Evolutionary conservation across 1,140 invertebrate genomes (phyloP).

Genomic region (Watersipora subatra): DNA sequence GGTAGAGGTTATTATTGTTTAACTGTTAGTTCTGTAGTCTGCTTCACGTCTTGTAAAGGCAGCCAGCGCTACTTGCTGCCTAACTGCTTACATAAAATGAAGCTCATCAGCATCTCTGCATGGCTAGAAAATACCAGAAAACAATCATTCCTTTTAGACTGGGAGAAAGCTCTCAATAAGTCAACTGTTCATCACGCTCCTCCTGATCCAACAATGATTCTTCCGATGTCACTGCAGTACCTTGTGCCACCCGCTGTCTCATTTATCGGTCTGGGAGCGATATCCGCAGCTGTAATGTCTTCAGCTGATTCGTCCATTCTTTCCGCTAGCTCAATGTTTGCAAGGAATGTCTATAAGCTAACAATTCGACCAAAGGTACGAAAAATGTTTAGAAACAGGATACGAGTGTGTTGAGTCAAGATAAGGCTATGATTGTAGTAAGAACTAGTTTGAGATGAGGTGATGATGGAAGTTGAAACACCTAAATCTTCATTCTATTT

Average conservation of each 20-base stretch:
- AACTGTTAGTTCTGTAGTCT: too few species aligned
- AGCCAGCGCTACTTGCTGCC: too few species aligned
- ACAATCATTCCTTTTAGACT: constrained; percentile 47
- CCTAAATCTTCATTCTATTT: too few species aligned
- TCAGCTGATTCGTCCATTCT: constrained; percentile 92
- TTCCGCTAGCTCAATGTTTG: constrained; percentile 92
- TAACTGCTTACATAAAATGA: too few species aligned
- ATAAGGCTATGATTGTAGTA: too few species aligned
- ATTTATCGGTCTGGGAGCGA: constrained; percentile 91
- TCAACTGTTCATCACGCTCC: constrained; percentile 52
- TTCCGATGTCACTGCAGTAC: constrained; percentile 90
- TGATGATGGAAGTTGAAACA: too few species aligned
- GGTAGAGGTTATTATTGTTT: too few species aligned
- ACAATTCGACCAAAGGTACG: constrained; percentile 76
- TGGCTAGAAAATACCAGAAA: not conserved
- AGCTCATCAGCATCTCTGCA: too few species aligned
- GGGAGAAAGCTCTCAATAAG: constrained; percentile 71
- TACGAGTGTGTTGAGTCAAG: too few species aligned
- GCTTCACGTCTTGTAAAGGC: too few species aligned
- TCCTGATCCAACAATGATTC: constrained; percentile 72
- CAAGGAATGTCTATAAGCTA: constrained; percentile 88
- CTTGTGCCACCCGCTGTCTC: constrained; percentile 79
- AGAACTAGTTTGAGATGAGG: too few species aligned
- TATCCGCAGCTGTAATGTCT: constrained; percentile 94
- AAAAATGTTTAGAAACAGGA: not conserved